These are phyloP conservation scores for Microcebus ravelobensis DNA, from an alignment of 2,113 vertebrate species.

Conservation along the genomic window DNA sequence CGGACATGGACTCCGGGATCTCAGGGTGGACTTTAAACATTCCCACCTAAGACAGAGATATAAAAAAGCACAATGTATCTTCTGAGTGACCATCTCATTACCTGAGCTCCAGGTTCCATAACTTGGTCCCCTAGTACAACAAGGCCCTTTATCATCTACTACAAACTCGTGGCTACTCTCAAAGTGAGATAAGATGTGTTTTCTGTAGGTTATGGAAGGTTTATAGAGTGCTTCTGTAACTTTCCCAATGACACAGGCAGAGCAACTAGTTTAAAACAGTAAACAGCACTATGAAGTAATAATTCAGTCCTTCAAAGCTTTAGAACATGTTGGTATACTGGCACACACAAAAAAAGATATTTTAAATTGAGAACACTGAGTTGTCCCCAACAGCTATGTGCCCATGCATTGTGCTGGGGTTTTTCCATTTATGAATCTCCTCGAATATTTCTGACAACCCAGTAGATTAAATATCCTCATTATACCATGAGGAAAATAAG, in stretches of 20 bases:
- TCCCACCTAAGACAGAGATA: slow-evolving; percentile 90
- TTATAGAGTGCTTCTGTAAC: not conserved
- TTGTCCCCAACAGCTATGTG: not conserved
- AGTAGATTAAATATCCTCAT: not conserved
- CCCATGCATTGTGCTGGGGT: not conserved
- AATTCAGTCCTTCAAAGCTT: not conserved
- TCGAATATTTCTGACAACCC: not conserved
- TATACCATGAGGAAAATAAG: not conserved
- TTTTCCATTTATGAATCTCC: not conserved
- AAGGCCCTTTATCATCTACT: not conserved
- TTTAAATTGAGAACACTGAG: not conserved
- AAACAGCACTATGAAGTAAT: not conserved
- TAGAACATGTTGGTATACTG: not conserved
- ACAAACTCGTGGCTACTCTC: not conserved
- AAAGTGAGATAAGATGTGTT: not conserved
- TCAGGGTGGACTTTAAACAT: slow-evolving; percentile 99
- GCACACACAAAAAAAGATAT: not conserved
- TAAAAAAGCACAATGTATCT: not conserved
- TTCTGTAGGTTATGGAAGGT: not conserved
- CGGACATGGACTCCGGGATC: slow-evolving; percentile 98
- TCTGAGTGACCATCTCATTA: not conserved
- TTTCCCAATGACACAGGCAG: not conserved
- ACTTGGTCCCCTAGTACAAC: not conserved
- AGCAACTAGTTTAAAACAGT: not conserved
- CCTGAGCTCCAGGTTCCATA: not conserved